These are phyloP conservation scores for Nothobranchius kuhntae DNA, from an alignment of 2,113 vertebrate species.

Conservation along the genomic window DNA sequence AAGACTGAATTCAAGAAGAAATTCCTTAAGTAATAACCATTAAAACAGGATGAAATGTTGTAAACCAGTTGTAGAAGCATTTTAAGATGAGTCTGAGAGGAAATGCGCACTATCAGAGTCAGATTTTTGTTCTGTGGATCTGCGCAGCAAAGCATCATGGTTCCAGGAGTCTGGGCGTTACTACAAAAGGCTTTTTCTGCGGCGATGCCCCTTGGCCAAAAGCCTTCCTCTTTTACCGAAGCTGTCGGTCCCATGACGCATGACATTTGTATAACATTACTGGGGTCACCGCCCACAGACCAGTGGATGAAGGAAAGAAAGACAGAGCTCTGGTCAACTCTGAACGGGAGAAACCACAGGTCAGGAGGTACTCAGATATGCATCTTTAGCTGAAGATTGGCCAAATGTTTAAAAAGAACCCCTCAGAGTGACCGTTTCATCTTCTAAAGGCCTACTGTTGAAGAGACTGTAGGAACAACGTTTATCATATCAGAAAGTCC, in stretches of 20 bases:
- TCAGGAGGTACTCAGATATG: constrained; percentile 59
- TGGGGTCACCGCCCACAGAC: constrained; percentile 51
- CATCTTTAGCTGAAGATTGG: constrained; percentile 50
- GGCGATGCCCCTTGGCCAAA: constrained; percentile 30
- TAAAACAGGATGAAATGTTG: background rate
- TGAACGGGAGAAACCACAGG: constrained; percentile 65
- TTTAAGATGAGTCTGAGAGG: constrained; percentile 9
- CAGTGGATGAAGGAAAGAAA: constrained; percentile 48
- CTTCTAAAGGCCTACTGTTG: constrained; percentile 36
- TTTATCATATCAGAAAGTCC: constrained; percentile 10
- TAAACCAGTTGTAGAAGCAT: too few relatives aligned
- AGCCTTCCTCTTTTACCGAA: constrained; percentile 30
- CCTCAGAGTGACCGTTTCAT: constrained; percentile 8
- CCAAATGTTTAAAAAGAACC: constrained; percentile 37
- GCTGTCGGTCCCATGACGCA: constrained; percentile 54
- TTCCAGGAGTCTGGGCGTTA: constrained; percentile 27
- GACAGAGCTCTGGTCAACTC: constrained; percentile 51
- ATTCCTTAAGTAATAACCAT: background rate
- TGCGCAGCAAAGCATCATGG: constrained; percentile 40
- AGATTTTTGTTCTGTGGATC: constrained; percentile 23
- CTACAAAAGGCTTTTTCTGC: constrained; percentile 43
- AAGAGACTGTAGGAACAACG: constrained; percentile 15
- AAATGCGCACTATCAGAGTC: constrained; percentile 23
- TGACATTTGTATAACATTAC: constrained; percentile 72
- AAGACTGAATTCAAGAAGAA: too few relatives aligned